Evolutionary conservation across 2,797 vertebrate species (phyloP).

Genomic region (Falco cherrug): DNA sequence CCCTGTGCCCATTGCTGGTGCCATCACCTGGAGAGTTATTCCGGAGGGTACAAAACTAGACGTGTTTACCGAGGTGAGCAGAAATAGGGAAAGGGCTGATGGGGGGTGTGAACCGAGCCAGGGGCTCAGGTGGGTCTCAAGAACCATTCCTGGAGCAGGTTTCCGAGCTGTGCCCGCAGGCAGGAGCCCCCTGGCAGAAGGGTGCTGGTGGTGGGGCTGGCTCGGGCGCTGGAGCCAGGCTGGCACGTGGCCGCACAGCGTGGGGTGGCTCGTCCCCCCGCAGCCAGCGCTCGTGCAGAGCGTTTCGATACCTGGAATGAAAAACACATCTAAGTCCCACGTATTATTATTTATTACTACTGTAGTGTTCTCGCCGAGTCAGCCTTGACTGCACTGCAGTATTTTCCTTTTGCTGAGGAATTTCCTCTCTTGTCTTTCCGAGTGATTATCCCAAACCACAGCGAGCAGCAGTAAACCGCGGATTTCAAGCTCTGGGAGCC

Average conservation of each 20-base stretch:
- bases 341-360: not conserved
- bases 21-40: not conserved
- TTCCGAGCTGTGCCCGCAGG: rapidly evolving
- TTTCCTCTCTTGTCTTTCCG: not conserved
- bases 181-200: not conserved
- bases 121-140: not conserved
- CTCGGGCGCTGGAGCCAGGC: rapidly evolving
- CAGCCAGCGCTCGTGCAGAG: rapidly evolving
- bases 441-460: rapidly evolving
- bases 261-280: rapidly evolving
- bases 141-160: rapidly evolving
- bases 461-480: rapidly evolving
- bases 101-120: rapidly evolving
- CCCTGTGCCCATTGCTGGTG: rapidly evolving
- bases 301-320: rapidly evolving
- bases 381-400: constrained; percentile 34
- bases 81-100: rapidly evolving
- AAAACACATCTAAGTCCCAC: not conserved
- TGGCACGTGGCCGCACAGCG: not conserved
- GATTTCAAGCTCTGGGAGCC: rapidly evolving
- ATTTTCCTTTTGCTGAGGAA: not conserved
- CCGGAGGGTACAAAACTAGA: not conserved
- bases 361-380: not conserved
- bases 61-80: not conserved
- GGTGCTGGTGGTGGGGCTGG: not conserved